Base-by-base conservation (phyloP, 2,888 invertebrate species). In the Andrena camellia region DNA sequence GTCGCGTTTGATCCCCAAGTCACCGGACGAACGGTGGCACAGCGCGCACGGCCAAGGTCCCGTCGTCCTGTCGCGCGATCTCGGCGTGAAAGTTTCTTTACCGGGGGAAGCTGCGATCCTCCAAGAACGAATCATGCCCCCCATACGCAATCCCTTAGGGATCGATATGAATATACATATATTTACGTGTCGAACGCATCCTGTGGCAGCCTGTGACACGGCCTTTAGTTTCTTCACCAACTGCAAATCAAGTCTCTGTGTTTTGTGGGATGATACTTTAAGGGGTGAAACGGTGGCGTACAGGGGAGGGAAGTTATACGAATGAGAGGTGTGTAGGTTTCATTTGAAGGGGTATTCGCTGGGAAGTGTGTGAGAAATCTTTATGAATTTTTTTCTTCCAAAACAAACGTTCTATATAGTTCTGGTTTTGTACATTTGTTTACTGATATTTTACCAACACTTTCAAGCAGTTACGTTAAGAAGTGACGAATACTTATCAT, bases 131-230 rank as follows among this genome's bases (percentile, higher is more conserved):
- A 85, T 79, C 72, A 86, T 86, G 87, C 84, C 90, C 42, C 88
- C 87, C 86, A 90, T 88, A 90, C 85, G 89, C 90, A 90, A 90
- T 91, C 89, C 92, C 86, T 90, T 91, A 92, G 92, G 92, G 89
- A 90, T 88, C 85, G 82, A 90, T 57, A 42, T 86, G 76, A 78
- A 88, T 86, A 88, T 88, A 84, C 88, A 85, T 86, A 82, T 84
- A 72, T 86, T 68, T 69, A 78, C 69, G 84, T 81, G 75, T 70
- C 75, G 71, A 75, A 71, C 59, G 75, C 81, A 82, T 83, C 23
- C 62, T 73, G 71, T 57, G 67, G 67, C 69, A 83, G 83, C 83
- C 74, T 82, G 77, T 78, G 70, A 57, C 66, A 64, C 33, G 26
- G 20, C n/a, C 33, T 31, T 50, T 13, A 13, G 33, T 42, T 42